A percentile compares a stretch with the other conserved stretches of the same genome.
phyloP scores from a whole-genome alignment of 2,888 invertebrate genomes.

The Koerneria pararmatus region DNA sequence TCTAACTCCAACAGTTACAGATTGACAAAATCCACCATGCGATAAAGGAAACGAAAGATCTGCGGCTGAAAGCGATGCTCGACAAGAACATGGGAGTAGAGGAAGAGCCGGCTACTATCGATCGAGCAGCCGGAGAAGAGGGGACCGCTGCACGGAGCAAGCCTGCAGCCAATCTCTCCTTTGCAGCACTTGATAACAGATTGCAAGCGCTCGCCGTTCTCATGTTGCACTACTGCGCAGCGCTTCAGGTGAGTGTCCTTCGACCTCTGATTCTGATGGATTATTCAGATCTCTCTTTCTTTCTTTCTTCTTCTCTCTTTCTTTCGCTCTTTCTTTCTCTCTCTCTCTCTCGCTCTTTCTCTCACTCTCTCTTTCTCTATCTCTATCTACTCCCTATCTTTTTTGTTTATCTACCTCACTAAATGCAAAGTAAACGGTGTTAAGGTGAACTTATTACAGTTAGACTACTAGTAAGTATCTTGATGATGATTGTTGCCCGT shows the following conservation, averaged over 20 bases:
- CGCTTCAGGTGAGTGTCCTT: slow-evolving; percentile 69
- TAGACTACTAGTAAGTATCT: no score
- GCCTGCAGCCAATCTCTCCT: slow-evolving; percentile 60
- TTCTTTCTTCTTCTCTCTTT: no score
- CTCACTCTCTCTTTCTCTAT: no score
- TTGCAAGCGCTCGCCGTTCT: slow-evolving; percentile 80
- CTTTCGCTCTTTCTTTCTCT: no score
- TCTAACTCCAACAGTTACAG: slow-evolving; percentile 62
- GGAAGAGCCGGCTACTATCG: not conserved
- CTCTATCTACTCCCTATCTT: no score
- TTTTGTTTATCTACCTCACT: no score
- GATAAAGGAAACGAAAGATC: slow-evolving; percentile 72
- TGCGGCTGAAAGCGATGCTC: slow-evolving; percentile 64
- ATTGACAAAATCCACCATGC: slow-evolving; percentile 74
- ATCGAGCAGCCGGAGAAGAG: slow-evolving; percentile 57
- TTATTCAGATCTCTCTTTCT: not conserved
- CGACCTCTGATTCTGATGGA: not conserved
- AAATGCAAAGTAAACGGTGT: no score
- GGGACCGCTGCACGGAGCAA: slow-evolving; percentile 58
- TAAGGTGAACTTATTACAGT: no score
- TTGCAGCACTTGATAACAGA: slow-evolving; percentile 75
- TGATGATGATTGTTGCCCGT: no score
- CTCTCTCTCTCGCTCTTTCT: no score
- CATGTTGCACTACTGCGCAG: slow-evolving; percentile 90
- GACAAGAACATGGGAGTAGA: slow-evolving; percentile 22